Conservation (phyloP, 2,113 vertebrate genomes). For the mouse (Mus musculus) region GRCm39 chr13:79057501-79058000, state of each 20-base stretch:
- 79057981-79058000: neutral
- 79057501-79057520: neutral
- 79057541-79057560: neutral
- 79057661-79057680: slow-evolving; percentile 17
- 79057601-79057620: neutral
- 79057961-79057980: neutral
- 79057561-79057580: neutral
- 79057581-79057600: slow-evolving; percentile 8
- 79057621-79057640: neutral
- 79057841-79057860: neutral
- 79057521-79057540: neutral
- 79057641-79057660: neutral
- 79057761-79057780: slow-evolving; percentile 16
- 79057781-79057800: neutral
- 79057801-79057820: slow-evolving; percentile 21
- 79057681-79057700: neutral
- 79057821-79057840: neutral
- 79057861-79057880: neutral
- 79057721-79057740: neutral
- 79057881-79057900: neutral
- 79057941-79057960: slow-evolving; percentile 27
- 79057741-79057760: neutral
- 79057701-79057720: neutral
- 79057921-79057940: neutral
- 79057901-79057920: neutral